Percentiles rank a stretch among this genome's conserved stretches.
Conservation (phyloP, 2,113 vertebrate species). For the Haliaeetus leucogaster region DNA sequence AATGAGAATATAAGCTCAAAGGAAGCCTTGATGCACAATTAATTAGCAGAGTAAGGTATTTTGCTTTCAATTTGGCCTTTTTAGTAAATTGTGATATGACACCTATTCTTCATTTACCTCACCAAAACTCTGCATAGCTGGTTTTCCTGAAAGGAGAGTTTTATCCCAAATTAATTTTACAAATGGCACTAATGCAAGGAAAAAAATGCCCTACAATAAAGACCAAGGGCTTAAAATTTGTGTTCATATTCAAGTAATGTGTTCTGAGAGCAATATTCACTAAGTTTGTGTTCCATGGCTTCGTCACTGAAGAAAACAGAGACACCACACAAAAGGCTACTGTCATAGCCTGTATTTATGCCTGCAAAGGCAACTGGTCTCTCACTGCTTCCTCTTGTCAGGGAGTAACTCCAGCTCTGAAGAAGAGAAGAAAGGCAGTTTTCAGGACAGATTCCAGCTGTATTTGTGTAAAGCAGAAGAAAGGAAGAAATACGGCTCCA, state of each 20-base stretch:
- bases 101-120: slow-evolving; percentile 15
- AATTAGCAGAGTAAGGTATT: slow-evolving; percentile 39
- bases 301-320: background rate
- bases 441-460: background rate
- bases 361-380: background rate
- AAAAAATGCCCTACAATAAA: background rate
- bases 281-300: background rate
- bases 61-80: slow-evolving; percentile 20
- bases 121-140: background rate
- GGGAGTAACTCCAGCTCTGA: background rate
- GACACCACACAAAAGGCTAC: background rate
- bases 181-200: background rate
- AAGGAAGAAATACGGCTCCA: background rate
- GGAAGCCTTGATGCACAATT: slow-evolving; percentile 43
- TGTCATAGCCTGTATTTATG: background rate
- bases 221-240: slow-evolving; percentile 2
- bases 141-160: slow-evolving; percentile 41
- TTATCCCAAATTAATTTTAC: slow-evolving; percentile 17
- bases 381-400: background rate
- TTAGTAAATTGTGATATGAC: slow-evolving; percentile 12
- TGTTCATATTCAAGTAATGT: background rate
- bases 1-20: slow-evolving; percentile 32
- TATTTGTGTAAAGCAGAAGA: background rate
- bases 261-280: background rate
- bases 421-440: background rate